phyloP scores from a whole-genome alignment of 1,140 invertebrate species.

The Orchesella cincta region DNA sequence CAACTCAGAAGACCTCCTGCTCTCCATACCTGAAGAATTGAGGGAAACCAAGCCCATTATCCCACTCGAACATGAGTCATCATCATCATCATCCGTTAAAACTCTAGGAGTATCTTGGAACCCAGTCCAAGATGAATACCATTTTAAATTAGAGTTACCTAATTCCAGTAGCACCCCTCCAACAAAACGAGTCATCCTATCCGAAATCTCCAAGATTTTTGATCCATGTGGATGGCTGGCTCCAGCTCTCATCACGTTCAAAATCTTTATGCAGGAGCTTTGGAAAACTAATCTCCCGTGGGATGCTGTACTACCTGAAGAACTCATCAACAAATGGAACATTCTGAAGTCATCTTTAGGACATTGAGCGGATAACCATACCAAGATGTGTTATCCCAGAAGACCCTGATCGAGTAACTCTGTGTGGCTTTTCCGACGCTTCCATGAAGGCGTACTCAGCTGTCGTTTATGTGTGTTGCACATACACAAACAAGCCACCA shows the following conservation, averaged over 20 bases:
- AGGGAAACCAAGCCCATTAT: conserved; percentile 25
- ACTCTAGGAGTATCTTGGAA: conserved; percentile 54
- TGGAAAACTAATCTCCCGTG: too few relatives aligned
- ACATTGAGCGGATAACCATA: too few relatives aligned
- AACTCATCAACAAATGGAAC: too few relatives aligned
- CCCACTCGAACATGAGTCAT: conserved; percentile 33
- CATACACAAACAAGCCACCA: too few relatives aligned
- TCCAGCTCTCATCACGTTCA: conserved; percentile 39
- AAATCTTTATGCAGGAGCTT: too few relatives aligned
- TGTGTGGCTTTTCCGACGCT: too few relatives aligned
- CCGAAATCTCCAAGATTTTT: conserved; percentile 43
- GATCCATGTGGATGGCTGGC: conserved; percentile 45
- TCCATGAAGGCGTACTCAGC: too few relatives aligned
- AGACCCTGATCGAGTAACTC: too few relatives aligned
- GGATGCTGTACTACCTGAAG: too few relatives aligned
- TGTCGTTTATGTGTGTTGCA: too few relatives aligned
- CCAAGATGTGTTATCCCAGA: too few relatives aligned
- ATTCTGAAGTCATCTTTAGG: too few relatives aligned
- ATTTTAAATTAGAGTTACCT: conserved; percentile 4
- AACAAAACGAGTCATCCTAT: conserved; percentile 45
- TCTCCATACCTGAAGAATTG: conserved; percentile 25
- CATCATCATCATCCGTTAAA: conserved; percentile 51
- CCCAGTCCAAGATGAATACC: conserved; percentile 49
- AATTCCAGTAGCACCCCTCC: background rate
- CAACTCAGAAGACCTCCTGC: conserved; percentile 42